Conservation (phyloP, 2,797 vertebrate species). For the Falco novaeseelandiae region DNA sequence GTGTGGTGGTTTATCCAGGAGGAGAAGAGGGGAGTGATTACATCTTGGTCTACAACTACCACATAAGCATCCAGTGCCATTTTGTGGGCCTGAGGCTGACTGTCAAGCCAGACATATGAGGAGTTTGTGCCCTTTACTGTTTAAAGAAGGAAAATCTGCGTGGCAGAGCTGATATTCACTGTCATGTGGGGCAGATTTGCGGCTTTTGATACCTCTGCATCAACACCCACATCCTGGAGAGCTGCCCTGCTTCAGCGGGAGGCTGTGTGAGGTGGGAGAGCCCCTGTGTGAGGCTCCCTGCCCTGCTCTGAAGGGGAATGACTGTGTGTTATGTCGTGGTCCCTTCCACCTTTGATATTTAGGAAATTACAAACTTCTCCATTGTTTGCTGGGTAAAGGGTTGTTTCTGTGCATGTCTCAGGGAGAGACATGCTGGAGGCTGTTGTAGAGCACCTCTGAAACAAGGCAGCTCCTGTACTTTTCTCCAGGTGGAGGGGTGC, state of each 20-base stretch:
- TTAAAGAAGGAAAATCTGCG: background rate
- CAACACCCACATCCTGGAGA: background rate
- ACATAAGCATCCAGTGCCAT: background rate
- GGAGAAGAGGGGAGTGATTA: background rate
- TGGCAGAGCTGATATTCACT: background rate
- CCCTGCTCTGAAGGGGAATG: background rate
- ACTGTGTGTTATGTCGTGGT: background rate
- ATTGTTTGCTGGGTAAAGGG: background rate
- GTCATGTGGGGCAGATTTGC: background rate
- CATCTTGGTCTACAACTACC: background rate
- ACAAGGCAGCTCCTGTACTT: background rate
- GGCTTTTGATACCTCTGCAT: background rate
- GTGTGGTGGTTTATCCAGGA: background rate
- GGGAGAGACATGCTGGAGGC: background rate
- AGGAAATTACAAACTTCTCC: background rate
- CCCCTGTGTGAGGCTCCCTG: background rate
- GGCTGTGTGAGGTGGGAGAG: background rate
- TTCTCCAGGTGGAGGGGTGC: background rate
- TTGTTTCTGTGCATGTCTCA: background rate
- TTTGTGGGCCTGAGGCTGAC: background rate
- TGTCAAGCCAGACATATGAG: background rate
- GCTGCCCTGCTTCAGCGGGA: background rate
- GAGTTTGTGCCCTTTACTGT: background rate
- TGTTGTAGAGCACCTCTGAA: background rate
- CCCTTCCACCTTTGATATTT: background rate